Base-by-base conservation (phyloP, 2,888 invertebrate species). In the Drosophila phalerata region DNA sequence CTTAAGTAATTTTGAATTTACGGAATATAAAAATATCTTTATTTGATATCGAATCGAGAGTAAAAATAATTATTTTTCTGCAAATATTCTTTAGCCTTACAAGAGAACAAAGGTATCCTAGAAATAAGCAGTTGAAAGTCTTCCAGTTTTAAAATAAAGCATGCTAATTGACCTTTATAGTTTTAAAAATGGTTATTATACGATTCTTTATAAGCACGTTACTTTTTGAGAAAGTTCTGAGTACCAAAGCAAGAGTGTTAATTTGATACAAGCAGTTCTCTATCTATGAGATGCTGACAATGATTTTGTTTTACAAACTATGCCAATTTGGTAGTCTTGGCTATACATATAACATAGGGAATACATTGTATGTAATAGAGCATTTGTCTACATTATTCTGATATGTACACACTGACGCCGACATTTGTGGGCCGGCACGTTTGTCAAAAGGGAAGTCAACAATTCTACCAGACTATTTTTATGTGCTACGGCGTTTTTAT, bases 401-500 rank as follows among this genome's bases (percentile, higher is more conserved):
- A 60, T 72, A 57, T 63, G 58, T 73, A 62, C 63, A 69, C 62
- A 65, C 56, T 69, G 62, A 66, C 61, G 58, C 64, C 73, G 60
- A 65, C 56, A 61, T 73, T 76, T 73, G 73, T 68, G 64, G 67
- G 64, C 62, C 71, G 66, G 69, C 51, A 69, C 53, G 69, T 74
- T 62, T 64, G 69, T 56, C 47, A 57, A 64, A 70, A 69, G 74
- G 81, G 79, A 81, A 81, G 65, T 72, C 53, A 74, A 77, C 71
- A 81, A 74, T 79, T 78, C 71, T 65, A 67, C 52, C 58, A 69
- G 81, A 81, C 74, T 78, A 72, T 78, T 81, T 80, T 72, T 69
- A 77, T 80, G 64, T 73, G 71, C 63, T 64, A 62, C 70, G 68
- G 56, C 64, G 52, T 60, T 75, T 79, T n/a, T n/a, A n/a, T 64